Conservation (phyloP, 2,113 vertebrate species). For the Nothocercus nigrocapillus region DNA sequence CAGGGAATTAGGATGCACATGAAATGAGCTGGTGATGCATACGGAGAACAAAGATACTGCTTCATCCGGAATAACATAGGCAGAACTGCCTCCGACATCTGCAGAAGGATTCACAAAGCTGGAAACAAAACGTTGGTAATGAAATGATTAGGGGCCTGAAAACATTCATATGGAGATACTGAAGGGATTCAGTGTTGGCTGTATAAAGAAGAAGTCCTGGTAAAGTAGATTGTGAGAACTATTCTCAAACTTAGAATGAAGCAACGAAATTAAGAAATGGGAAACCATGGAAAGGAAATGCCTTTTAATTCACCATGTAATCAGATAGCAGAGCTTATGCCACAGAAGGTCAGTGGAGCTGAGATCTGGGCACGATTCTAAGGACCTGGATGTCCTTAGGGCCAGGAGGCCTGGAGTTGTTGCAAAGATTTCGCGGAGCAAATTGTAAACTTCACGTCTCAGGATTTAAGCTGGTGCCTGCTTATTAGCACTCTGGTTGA, state of each 20-base stretch:
- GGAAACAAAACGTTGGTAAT: conserved; percentile 26
- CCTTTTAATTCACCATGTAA: background rate
- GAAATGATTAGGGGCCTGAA: conserved; percentile 28
- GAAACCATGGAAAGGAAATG: background rate
- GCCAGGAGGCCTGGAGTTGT: background rate
- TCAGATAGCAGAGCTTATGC: too few species aligned
- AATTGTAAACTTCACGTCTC: conserved; percentile 17
- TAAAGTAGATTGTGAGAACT: conserved; percentile 2
- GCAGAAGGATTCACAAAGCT: conserved; percentile 37
- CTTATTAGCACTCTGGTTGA: conserved; percentile 29
- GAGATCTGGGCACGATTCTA: background rate
- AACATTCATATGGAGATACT: background rate
- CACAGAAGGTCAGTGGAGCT: background rate
- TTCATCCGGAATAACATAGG: conserved; percentile 31
- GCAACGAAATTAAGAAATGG: background rate
- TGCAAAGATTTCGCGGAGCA: conserved; percentile 7
- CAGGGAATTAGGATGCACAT: conserved; percentile 3
- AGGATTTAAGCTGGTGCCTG: background rate
- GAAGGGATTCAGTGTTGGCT: background rate
- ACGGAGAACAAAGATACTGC: conserved; percentile 8
- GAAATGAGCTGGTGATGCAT: conserved; percentile 3
- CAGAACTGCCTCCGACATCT: conserved; percentile 43
- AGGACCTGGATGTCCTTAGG: background rate
- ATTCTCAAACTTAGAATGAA: conserved; percentile 1
- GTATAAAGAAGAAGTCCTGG: conserved; percentile 1